Base-by-base conservation (phyloP, 2,797 vertebrate genomes). In the Pogoniulus pusillus region DNA sequence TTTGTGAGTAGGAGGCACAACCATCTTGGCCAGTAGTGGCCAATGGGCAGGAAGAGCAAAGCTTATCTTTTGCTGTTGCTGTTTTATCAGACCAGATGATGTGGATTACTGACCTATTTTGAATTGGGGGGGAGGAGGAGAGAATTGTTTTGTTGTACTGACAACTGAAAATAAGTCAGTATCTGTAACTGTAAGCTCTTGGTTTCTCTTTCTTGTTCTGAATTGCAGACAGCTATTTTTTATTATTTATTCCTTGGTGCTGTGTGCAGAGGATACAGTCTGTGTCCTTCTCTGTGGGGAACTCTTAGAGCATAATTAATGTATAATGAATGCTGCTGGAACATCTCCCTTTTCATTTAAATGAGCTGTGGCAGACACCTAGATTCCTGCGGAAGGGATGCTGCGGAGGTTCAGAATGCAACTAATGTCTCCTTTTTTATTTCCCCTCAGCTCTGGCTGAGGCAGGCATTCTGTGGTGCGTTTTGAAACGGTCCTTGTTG, bases 31-130 rank as follows among this genome's bases (percentile, higher is more conserved):
- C 20, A 27, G 29, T 20, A 29, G 23, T 37, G 54, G 2, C 9
- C 8, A 16, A 66, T 12, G 12, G 43, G 43, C 54, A 85, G 83
- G 58, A 84, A 91, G 39, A 76, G 9, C 26, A 27, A 72, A 84
- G 49, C 60, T 93, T 90, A 49, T 57, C 41, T 84, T 75, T 49
- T 57, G 32, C 81, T 68, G 29, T 62, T 73, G 39, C 49, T 30
- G 51, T 73, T 82, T 71, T 83, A 58, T 88, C 84, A 74, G 58
- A 47, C n/a, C 35, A 2, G 6, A 27, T 34, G 16, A 64, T 88
- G 65, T n/a, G 39, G 54, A 27, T 82, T 93, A 41, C 53, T 90
- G 71, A 90, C 57, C 49, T 64, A 6, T 73, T 95, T 84, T 79
- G 77, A 84, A 45, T 27, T 60, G 54, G 22, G 6, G 23, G 23